These are phyloP conservation scores for Cacoxenus indagator DNA, from an alignment of 2,888 invertebrate species.

Conservation along the genomic window DNA sequence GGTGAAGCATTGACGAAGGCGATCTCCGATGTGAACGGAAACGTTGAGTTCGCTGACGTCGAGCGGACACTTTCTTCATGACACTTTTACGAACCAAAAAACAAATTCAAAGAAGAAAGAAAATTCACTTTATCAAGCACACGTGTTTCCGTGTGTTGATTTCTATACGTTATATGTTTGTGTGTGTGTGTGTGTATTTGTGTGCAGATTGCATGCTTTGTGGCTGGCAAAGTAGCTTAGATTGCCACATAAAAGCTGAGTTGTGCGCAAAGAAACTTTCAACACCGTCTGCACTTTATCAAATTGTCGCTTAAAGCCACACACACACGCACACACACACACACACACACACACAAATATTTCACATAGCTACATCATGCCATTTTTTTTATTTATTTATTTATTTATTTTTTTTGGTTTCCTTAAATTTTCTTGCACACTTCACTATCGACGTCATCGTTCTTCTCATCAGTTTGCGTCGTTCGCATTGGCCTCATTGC, in stretches of 20 bases:
- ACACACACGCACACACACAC: background rate
- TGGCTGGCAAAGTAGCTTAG: conserved; percentile 49
- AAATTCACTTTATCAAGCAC: background rate
- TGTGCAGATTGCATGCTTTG: conserved; percentile 27
- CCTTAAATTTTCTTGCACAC: background rate
- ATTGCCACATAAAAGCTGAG: conserved; percentile 44
- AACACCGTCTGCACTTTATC: conserved; percentile 30
- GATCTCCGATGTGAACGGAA: no score
- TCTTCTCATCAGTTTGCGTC: conserved; percentile 1
- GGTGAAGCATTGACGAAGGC: no score
- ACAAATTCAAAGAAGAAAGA: background rate
- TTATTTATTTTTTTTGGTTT: no score
- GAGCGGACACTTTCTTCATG: background rate
- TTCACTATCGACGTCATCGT: no score
- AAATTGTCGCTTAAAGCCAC: background rate
- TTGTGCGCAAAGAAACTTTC: conserved; percentile 22
- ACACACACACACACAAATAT: background rate
- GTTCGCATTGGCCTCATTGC: background rate
- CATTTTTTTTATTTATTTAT: no score
- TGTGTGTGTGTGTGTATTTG: conserved; percentile 16
- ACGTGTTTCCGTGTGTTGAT: background rate
- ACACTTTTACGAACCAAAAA: background rate
- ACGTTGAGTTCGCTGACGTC: no score
- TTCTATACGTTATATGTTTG: no score
- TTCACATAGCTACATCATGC: background rate